Conservation (phyloP, 2,888 invertebrate species). For the Calephelis perditalis region DNA sequence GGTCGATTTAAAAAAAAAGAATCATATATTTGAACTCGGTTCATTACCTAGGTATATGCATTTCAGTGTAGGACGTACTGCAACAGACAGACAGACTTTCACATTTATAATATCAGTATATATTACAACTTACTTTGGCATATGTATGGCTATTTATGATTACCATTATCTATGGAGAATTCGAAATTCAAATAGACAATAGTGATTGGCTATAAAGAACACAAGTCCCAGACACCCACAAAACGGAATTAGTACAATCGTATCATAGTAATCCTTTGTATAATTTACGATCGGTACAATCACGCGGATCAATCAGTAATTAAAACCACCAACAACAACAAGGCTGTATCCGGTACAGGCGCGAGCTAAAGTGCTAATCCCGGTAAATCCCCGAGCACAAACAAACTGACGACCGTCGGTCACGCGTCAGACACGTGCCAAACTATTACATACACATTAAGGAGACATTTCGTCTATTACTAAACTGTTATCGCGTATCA, state of each 20-base stretch:
- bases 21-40: too few species aligned
- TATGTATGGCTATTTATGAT: too few species aligned
- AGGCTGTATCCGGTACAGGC: constrained; percentile 38
- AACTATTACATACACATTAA: constrained; percentile 64
- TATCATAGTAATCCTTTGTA: constrained; percentile 47
- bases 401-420: constrained; percentile 42
- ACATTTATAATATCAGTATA: too few species aligned
- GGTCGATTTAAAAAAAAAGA: too few species aligned
- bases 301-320: constrained; percentile 65
- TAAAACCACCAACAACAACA: constrained; percentile 50
- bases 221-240: not conserved
- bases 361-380: constrained; percentile 67
- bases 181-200: too few species aligned
- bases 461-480: constrained; percentile 64
- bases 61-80: too few species aligned
- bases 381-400: constrained; percentile 52
- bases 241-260: constrained; percentile 19
- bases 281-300: constrained; percentile 59
- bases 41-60: too few species aligned
- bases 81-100: too few species aligned
- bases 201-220: not conserved
- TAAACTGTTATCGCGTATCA: constrained; percentile 66
- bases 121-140: too few species aligned
- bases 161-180: too few species aligned
- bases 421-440: constrained; percentile 56